Base-by-base conservation (phyloP, 2,797 vertebrate species). In the Myripristis murdjan region DNA sequence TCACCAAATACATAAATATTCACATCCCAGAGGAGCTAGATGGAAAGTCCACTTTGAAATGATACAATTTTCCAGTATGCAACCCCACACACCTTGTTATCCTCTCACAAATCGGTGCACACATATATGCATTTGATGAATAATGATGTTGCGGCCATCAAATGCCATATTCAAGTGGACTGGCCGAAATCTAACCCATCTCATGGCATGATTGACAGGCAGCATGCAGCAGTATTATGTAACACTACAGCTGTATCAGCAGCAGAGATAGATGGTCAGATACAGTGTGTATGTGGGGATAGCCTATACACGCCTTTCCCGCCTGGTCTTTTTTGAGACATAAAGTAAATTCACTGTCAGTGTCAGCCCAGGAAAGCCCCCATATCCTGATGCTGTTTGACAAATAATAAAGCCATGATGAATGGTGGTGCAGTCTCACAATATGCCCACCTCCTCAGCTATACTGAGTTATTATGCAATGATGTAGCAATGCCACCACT, bases 341-440 rank as follows among this genome's bases (percentile, higher is more conserved):
- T 63, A 60, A 79, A 73, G 68, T 46, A 82, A 79, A 73, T 67
- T 66, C 35, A 10, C 72, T 60, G 46, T 47, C 54, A 23, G 61
- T 64, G 77, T 83, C 80, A 61, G 77, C 44, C 59, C 66, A 33
- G 71, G 72, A 75, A 82, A 84, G 79, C 56, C 28, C 68, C 73
- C 48, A 67, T 77, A 75, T 80, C 85, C 77, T 81, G 68, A 79
- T 80, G 54, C 78, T 47, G 16, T 87, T 78, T 89, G 90, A 85
- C 85, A 87, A 81, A 90, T 78, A 81, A 87, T 89, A 84, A 90
- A 91, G 85, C 43, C 26, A 22, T 85, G 84, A 90, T 84, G 83
- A 85, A 91, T 78, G 86, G 82, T 66, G 77, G 67, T 3, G 82
- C 87, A 85, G 88, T 82, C 83, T 74, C 75, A 75, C 75, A 68